Evolutionary conservation across 2,113 vertebrate genomes (phyloP).

Genomic region (Gnathonemus longibarbis): DNA sequence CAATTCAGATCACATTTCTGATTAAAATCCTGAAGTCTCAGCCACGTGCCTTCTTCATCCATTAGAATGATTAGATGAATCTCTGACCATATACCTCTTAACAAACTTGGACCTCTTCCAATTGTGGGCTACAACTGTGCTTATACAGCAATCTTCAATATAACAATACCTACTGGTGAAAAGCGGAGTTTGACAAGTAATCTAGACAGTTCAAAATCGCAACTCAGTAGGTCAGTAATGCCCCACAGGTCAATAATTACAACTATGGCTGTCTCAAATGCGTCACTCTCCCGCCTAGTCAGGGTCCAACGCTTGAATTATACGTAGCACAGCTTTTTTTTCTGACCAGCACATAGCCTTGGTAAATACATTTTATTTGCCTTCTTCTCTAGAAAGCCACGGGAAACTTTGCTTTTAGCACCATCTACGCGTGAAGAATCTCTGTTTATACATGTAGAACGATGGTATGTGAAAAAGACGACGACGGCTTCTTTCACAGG

Average conservation of each 20-base stretch:
- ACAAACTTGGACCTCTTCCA: background rate
- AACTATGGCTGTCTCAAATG: background rate
- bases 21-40: background rate
- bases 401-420: background rate
- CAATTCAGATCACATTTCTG: background rate
- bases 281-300: background rate
- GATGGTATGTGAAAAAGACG: background rate
- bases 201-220: background rate
- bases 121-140: background rate
- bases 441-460: background rate
- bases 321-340: background rate
- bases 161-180: background rate
- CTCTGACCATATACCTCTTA: background rate
- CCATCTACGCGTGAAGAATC: background rate
- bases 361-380: background rate
- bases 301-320: background rate
- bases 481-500: background rate
- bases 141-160: background rate
- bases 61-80: background rate
- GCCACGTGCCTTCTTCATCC: background rate
- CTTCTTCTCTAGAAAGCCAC: background rate
- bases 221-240: background rate
- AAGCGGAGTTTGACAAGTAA: background rate
- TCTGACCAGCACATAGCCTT: background rate
- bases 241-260: background rate